phyloP scores from a whole-genome alignment of 2,888 invertebrate species.

The Serrognathus titanus region DNA sequence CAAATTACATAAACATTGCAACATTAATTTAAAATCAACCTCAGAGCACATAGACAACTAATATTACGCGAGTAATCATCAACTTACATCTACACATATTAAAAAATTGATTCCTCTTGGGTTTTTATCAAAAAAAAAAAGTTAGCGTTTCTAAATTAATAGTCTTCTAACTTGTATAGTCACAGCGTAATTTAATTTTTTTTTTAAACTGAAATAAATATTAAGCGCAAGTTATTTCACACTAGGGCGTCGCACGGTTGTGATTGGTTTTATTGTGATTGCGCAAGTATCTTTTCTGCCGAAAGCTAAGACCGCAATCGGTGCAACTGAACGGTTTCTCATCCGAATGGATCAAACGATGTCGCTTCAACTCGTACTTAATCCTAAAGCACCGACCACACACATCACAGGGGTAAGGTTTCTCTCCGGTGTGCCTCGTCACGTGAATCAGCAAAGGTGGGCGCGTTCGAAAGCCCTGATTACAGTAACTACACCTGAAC shows the following conservation, averaged over 20 bases:
- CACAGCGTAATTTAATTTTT: too few species aligned
- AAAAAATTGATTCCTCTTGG: too few species aligned
- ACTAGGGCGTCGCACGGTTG: constrained; percentile 26
- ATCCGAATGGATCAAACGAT: constrained; percentile 53
- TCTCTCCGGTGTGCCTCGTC: constrained; percentile 60
- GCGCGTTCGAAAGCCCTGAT: constrained; percentile 58
- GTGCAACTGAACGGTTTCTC: constrained; percentile 52
- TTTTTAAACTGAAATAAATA: too few species aligned
- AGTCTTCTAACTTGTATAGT: too few species aligned
- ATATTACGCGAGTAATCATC: too few species aligned
- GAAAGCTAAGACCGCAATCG: constrained; percentile 49
- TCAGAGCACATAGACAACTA: too few species aligned
- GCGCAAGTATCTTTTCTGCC: constrained; percentile 54
- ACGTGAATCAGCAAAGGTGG: constrained; percentile 57
- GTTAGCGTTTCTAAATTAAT: too few species aligned
- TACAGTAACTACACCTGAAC: constrained; percentile 58
- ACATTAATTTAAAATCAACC: too few species aligned
- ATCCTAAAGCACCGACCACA: constrained; percentile 59
- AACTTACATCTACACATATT: too few species aligned
- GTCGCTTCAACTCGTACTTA: constrained; percentile 58
- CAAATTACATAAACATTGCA: too few species aligned
- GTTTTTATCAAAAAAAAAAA: too few species aligned
- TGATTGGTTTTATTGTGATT: constrained; percentile 52
- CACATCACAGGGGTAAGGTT: constrained; percentile 57
- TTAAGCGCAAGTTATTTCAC: not conserved